A percentile compares a stretch with the other conserved stretches of the same genome.
phyloP scores from a whole-genome alignment of 2,113 vertebrate species.

The Dromaius novaehollandiae region DNA sequence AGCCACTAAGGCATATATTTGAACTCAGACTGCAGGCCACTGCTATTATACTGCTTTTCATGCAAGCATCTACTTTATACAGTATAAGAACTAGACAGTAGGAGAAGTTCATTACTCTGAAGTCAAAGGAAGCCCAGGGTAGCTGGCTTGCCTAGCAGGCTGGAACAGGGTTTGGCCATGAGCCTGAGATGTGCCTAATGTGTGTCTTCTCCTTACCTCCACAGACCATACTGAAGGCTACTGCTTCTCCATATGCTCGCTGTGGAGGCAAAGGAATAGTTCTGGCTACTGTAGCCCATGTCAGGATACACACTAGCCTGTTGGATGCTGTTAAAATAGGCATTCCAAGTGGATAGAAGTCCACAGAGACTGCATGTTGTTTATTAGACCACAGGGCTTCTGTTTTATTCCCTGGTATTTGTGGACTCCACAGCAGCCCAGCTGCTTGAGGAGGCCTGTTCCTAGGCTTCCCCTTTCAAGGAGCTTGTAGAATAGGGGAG shows the following conservation, averaged over 20 bases:
- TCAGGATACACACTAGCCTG: not conserved
- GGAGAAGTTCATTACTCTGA: not conserved
- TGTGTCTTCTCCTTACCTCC: slow-evolving; percentile 14
- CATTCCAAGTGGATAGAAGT: not conserved
- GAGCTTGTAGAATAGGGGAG: not conserved
- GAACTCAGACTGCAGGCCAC: not conserved
- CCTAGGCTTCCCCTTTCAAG: not conserved
- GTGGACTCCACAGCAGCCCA: not conserved
- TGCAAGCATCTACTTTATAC: not conserved
- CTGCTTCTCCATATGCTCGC: not conserved
- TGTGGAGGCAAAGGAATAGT: not conserved
- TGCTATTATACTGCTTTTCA: not conserved
- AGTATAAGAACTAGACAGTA: not conserved
- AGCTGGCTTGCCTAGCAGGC: not conserved
- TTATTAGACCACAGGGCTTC: not conserved
- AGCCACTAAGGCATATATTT: not conserved
- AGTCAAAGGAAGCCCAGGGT: not conserved
- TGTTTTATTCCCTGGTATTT: slow-evolving; percentile 10
- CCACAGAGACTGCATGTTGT: not conserved
- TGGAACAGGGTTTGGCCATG: not conserved
- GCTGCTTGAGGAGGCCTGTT: not conserved
- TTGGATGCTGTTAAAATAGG: slow-evolving; percentile 28
- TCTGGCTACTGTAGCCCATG: not conserved
- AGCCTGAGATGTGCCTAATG: not conserved
- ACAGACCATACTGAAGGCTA: not conserved